Conservation (phyloP, 1,140 invertebrate genomes). For the Antheraea pernyi region DNA sequence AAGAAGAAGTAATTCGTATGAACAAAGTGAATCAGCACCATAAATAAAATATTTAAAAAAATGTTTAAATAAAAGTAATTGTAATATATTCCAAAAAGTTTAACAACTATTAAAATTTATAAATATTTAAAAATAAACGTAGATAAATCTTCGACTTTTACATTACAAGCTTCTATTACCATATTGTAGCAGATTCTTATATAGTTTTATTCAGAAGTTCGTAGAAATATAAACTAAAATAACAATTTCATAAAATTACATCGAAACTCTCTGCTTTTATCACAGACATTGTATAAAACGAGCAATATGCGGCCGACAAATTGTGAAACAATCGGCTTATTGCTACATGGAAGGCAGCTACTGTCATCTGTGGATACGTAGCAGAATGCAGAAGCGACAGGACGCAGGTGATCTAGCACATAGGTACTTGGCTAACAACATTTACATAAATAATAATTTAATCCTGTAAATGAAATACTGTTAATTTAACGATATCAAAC, state of each 20-base stretch:
- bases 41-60: too few species aligned
- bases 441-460: slow-evolving; percentile 29
- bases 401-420: slow-evolving; percentile 71
- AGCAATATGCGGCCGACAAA: slow-evolving; percentile 86
- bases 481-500: not conserved
- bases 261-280: not conserved
- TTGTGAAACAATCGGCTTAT: slow-evolving; percentile 89
- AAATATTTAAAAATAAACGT: too few species aligned
- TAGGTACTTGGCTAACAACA: slow-evolving; percentile 64
- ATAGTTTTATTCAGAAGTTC: not conserved
- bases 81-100: too few species aligned
- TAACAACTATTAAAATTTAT: too few species aligned
- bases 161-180: too few species aligned
- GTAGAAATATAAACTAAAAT: too few species aligned
- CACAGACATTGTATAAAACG: slow-evolving; percentile 86
- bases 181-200: too few species aligned
- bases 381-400: slow-evolving; percentile 77
- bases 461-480: not conserved
- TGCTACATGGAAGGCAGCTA: slow-evolving; percentile 90
- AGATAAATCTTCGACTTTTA: too few species aligned
- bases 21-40: too few species aligned
- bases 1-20: too few species aligned
- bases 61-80: too few species aligned
- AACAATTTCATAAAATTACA: not conserved
- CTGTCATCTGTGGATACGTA: slow-evolving; percentile 87